Evolutionary conservation across 2,113 vertebrate genomes (phyloP).

Genomic region (Burhinus bistriatus): DNA sequence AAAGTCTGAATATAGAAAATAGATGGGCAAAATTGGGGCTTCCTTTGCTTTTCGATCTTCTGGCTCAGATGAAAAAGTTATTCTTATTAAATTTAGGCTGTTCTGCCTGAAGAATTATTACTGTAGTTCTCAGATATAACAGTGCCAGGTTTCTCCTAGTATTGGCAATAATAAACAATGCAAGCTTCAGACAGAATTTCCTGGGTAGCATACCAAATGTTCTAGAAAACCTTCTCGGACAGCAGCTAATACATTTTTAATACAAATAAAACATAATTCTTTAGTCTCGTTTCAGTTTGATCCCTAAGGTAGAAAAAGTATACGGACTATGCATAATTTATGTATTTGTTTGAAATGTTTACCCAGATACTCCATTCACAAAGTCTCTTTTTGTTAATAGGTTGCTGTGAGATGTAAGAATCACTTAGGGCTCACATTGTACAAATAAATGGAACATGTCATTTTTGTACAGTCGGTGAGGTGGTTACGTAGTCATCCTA

Average conservation of each 20-base stretch:
- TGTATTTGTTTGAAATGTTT: slow-evolving; percentile 61
- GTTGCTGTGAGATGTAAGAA: slow-evolving; percentile 1
- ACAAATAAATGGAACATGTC: slow-evolving; percentile 19
- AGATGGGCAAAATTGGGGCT: slow-evolving; percentile 34
- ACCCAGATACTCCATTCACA: slow-evolving; percentile 28
- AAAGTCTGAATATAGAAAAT: slow-evolving; percentile 39
- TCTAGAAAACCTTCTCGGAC: slow-evolving; percentile 49
- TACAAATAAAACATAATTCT: slow-evolving; percentile 56
- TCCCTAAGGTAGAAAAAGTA: slow-evolving; percentile 50
- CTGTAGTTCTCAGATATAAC: slow-evolving; percentile 27
- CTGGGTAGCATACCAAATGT: slow-evolving; percentile 58
- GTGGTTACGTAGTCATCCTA: not conserved
- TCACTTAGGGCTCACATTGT: not conserved
- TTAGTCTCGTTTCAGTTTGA: slow-evolving; percentile 1
- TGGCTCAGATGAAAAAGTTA: slow-evolving; percentile 33
- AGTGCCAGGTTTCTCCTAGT: slow-evolving; percentile 24
- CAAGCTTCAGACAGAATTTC: slow-evolving; percentile 45
- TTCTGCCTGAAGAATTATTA: slow-evolving; percentile 49
- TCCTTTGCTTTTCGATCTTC: slow-evolving; percentile 38
- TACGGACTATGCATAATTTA: slow-evolving; percentile 35
- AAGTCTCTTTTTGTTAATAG: slow-evolving; percentile 32
- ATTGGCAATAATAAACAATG: slow-evolving; percentile 52
- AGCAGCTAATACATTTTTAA: slow-evolving; percentile 67
- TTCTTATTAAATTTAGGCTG: slow-evolving; percentile 53
- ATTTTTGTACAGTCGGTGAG: not conserved